phyloP scores from a whole-genome alignment of 2,797 vertebrate species.

The Austrolebias charrua region DNA sequence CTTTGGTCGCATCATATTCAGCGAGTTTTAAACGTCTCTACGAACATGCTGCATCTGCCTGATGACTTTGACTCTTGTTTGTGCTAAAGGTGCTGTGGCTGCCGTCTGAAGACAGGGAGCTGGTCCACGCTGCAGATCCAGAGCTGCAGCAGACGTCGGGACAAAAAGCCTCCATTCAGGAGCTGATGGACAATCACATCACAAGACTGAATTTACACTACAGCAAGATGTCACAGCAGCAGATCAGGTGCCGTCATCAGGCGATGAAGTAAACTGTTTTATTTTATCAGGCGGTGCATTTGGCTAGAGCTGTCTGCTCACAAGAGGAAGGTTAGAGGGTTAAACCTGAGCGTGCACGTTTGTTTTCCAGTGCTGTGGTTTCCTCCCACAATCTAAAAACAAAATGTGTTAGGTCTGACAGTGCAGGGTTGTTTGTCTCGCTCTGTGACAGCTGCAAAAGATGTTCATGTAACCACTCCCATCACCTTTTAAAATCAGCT shows the following conservation, averaged over 20 bases:
- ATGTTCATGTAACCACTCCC: background rate
- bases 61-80: background rate
- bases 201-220: slow-evolving; percentile 85
- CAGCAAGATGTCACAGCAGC: slow-evolving; percentile 82
- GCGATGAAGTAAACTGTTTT: background rate
- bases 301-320: too few relatives aligned
- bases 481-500: background rate
- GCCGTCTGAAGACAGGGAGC: slow-evolving; percentile 67
- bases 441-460: too few relatives aligned
- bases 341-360: too few relatives aligned
- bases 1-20: too few relatives aligned
- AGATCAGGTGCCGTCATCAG: slow-evolving; percentile 77
- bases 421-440: too few relatives aligned
- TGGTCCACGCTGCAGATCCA: slow-evolving; percentile 77
- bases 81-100: slow-evolving; percentile 85
- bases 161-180: slow-evolving; percentile 72
- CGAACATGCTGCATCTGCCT: background rate
- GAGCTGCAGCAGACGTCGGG: slow-evolving; percentile 83
- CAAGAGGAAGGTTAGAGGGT: too few relatives aligned
- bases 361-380: too few relatives aligned
- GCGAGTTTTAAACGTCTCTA: too few relatives aligned
- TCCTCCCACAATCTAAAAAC: too few relatives aligned
- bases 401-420: too few relatives aligned
- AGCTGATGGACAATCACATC: slow-evolving; percentile 76
- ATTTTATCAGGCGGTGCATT: background rate